Evolutionary conservation across 2,113 vertebrate genomes (phyloP), one percentile per base, ranked within the genome.

Genomic region (Amblyornis subalaris): DNA sequence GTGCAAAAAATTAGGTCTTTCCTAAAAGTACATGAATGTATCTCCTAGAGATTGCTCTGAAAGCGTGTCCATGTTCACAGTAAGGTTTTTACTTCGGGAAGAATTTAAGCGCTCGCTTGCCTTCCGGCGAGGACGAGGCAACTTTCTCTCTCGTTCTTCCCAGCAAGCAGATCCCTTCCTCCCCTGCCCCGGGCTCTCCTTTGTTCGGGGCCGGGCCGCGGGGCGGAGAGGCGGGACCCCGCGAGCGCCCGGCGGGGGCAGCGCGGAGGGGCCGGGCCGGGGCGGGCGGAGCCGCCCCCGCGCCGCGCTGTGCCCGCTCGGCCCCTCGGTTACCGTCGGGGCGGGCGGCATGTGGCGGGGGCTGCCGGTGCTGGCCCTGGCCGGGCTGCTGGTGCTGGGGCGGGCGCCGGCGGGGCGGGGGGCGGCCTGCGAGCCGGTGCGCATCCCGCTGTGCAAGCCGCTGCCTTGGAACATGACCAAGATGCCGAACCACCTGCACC

Each of bases 381-480:
- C 86, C 64, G 97, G 91, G 77, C 89, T 86, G 72, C 51, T 96
- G 73, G 91, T 97, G 84, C 95, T 98, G 95, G 97, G 97, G 71
- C 93, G 97, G 85, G 95, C 95, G 85, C 97, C 98, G 21, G 57
- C 95, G 72, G 83, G 91, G 75, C 77, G 65, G 91, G 70, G 98
- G 96, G 85, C 99, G 98, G 98, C 99, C 81, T 99, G 99, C 70
- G 99, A 99, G 96, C 98, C 98, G 9, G 98, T 99, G 65, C 98
- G 99, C 93, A 99, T 99, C 96, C 99, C 99, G 31, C 97, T 99
- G 67, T 99, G 99, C 98, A 97, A 97, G 76, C 97, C 99, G 54
- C 98, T 99, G 98, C 99, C 99, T 33, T 99, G 99, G 99, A 99
- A 99, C 98, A 98, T 99, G 98, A 99, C 99, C 95, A 99, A 99